phyloP scores from a whole-genome alignment of 2,888 invertebrate species.

The Eupeodes latifasciatus region DNA sequence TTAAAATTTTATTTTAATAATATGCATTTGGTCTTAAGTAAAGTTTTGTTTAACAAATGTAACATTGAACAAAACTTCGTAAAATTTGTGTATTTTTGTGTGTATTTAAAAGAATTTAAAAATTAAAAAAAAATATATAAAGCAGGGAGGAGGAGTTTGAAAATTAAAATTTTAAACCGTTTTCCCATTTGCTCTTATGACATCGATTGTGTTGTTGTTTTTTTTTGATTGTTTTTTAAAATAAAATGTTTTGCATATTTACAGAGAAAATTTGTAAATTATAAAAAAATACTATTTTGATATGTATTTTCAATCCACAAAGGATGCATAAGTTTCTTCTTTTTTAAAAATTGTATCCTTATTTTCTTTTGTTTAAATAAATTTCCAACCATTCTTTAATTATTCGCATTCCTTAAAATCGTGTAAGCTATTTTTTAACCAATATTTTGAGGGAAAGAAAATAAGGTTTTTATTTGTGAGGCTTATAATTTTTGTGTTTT shows the following conservation, averaged over 20 bases:
- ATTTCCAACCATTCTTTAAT: constrained; percentile 55
- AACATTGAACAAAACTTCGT: constrained; percentile 48
- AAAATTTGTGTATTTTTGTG: constrained; percentile 56
- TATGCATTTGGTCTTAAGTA: constrained; percentile 59
- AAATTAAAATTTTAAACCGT: constrained; percentile 24
- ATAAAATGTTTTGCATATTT: constrained; percentile 29
- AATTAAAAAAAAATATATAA: neutral
- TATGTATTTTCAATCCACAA: constrained; percentile 69
- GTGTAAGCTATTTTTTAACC: constrained; percentile 47
- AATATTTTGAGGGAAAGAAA: constrained; percentile 28
- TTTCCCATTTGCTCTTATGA: constrained; percentile 30
- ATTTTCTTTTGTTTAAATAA: constrained; percentile 22
- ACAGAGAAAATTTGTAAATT: constrained; percentile 24
- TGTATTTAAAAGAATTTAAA: constrained; percentile 15
- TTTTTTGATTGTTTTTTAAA: neutral
- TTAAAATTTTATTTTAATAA: constrained; percentile 51
- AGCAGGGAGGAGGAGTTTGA: neutral
- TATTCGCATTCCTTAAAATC: constrained; percentile 51
- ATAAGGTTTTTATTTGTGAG: constrained; percentile 24
- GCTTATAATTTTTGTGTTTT: constrained; percentile 62
- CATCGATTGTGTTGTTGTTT: constrained; percentile 9
- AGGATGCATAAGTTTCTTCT: constrained; percentile 50
- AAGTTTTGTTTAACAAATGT: constrained; percentile 42
- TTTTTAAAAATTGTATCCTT: neutral
- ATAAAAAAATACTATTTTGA: constrained; percentile 61